Evolutionary conservation across 2,113 vertebrate genomes (phyloP).

Genomic region (Cololabis saira): DNA sequence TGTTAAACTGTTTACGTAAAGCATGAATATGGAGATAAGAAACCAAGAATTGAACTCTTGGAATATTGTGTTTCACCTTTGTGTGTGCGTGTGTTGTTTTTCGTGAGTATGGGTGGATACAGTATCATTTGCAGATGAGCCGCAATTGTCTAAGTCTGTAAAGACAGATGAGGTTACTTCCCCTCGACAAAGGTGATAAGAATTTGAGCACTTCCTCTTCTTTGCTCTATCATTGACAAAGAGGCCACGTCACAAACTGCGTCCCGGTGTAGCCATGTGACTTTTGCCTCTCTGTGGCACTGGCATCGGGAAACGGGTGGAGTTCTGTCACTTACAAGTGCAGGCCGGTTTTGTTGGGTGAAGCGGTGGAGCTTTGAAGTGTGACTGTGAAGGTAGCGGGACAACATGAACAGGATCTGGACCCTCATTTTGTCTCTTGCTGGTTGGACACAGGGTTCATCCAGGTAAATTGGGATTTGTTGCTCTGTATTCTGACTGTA

Average conservation of each 20-base stretch:
- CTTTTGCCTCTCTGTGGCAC: not conserved
- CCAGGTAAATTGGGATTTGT: slow-evolving; percentile 27
- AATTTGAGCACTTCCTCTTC: slow-evolving; percentile 6
- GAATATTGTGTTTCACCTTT: too few relatives aligned
- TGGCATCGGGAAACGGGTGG: slow-evolving; percentile 31
- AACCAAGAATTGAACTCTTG: too few relatives aligned
- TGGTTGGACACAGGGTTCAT: slow-evolving; percentile 25
- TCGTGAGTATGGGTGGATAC: slow-evolving; percentile 7
- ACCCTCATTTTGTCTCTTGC: slow-evolving; percentile 33
- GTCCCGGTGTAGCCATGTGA: slow-evolving; percentile 6
- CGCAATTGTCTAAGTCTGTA: slow-evolving; percentile 43
- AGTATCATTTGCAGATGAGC: slow-evolving; percentile 9
- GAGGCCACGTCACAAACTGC: slow-evolving; percentile 5
- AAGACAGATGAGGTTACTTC: slow-evolving; percentile 34
- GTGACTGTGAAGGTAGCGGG: not conserved
- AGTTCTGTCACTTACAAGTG: slow-evolving; percentile 11
- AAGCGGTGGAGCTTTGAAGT: not conserved
- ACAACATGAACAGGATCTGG: slow-evolving; percentile 54
- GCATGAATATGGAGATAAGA: too few relatives aligned
- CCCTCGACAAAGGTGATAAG: slow-evolving; percentile 40
- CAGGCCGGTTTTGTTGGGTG: not conserved
- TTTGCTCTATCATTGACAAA: slow-evolving; percentile 31
- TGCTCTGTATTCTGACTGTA: not conserved
- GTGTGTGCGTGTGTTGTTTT: not conserved
- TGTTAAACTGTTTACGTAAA: too few relatives aligned